Evolutionary conservation across 2,888 invertebrate species (phyloP).

Genomic region (Lamellibrachia columna): DNA sequence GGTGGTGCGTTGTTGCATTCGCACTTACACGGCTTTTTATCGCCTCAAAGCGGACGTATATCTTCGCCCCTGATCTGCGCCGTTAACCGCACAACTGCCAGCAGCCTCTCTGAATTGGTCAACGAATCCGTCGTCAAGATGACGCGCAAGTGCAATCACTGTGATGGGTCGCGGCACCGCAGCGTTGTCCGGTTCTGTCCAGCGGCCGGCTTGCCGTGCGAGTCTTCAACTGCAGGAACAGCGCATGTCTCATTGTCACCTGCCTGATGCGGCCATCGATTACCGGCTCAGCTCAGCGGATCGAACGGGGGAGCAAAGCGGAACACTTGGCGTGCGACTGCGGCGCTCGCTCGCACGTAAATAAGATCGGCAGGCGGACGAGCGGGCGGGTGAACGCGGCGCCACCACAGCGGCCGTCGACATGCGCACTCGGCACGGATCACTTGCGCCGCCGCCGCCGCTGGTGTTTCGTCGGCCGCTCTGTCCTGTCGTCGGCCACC

Average conservation of each 20-base stretch:
- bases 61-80: neutral
- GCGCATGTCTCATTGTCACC: neutral
- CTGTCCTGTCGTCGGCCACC: neutral
- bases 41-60: neutral
- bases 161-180: neutral
- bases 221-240: neutral
- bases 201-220: neutral
- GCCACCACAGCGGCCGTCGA: neutral
- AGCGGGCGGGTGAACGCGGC: neutral
- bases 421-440: conserved; percentile 10
- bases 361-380: neutral
- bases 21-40: neutral
- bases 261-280: neutral
- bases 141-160: neutral
- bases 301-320: neutral
- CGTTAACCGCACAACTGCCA: neutral
- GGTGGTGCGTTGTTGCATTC: neutral
- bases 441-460: neutral
- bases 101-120: neutral
- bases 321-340: neutral
- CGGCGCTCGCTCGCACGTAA: neutral
- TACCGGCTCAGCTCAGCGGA: neutral
- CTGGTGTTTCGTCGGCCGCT: neutral
- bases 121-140: neutral
- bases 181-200: neutral